Conservation (phyloP, 1,140 invertebrate genomes). For the Pararge aegeria region DNA sequence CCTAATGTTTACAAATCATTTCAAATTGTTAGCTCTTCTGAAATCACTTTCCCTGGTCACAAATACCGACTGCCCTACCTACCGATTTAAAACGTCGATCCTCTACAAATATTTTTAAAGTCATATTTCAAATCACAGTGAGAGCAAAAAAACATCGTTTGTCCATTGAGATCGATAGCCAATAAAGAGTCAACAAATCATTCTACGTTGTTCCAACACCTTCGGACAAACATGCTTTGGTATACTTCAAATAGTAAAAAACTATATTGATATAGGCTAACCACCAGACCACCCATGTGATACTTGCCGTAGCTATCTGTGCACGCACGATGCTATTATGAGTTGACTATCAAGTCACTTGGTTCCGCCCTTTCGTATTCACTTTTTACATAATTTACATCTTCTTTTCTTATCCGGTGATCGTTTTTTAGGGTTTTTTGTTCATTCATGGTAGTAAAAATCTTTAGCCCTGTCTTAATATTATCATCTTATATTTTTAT, state of each 20-base stretch:
- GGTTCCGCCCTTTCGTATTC: conserved; percentile 60
- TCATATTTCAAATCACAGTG: conserved; percentile 21
- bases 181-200: conserved; percentile 64
- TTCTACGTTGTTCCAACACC: conserved; percentile 59
- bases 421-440: conserved; percentile 29
- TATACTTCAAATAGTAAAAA: conserved; percentile 59
- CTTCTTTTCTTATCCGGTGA: conserved; percentile 40
- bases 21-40: neutral
- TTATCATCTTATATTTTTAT: neutral
- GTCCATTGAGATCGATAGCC: conserved; percentile 51
- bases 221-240: conserved; percentile 51
- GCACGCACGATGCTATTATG: conserved; percentile 63
- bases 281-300: conserved; percentile 64
- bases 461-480: neutral
- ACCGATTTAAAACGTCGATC: conserved; percentile 15
- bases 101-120: conserved; percentile 20
- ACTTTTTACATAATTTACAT: conserved; percentile 72
- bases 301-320: conserved; percentile 30
- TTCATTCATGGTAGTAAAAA: conserved; percentile 1
- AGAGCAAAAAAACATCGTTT: conserved; percentile 18
- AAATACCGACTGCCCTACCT: neutral
- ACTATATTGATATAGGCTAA: conserved; percentile 63
- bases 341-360: conserved; percentile 49
- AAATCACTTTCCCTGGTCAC: neutral
- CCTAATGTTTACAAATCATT: neutral